Evolutionary conservation across 37 sponge, comb jelly and placozoan genomes (phyloP), one percentile per base, ranked within the genome.

Genomic region (Theonella swinhoei): DNA sequence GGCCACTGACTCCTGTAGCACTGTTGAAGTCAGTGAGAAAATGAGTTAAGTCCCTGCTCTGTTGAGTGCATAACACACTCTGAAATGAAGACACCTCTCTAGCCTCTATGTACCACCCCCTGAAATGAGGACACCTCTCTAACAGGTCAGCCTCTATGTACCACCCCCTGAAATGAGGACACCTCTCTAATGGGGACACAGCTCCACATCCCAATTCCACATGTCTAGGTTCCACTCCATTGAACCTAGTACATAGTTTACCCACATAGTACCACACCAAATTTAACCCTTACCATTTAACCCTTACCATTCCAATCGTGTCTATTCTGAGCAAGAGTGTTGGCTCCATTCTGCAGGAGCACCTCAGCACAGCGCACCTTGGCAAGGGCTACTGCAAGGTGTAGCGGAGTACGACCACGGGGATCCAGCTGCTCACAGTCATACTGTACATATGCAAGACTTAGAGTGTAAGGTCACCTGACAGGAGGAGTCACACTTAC

Each of bases 351-450:
- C 1, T 74, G 17, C 36, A 97, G 84, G 9, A 97, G 93, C 25
- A 92, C 63, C 28, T 77, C 58, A 19, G 78, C 91, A 81, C 91
- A 90, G 31, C 75, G 59, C 0, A 58, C 65, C 25, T 77, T 83
- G 7, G 89, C 84, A 40, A 97, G 78, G 30, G 83, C 64, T 58
- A 90, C 89, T 0, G 98, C 93, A 31, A 97, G 79, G 64, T 92
- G 94, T 11, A 97, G 84, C 3, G 98, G 98, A 0, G 98, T 97
- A 24, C 96, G 87, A 5, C 98, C 98, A 24, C 94, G 82, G 0
- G 93, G 91, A 70, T 97, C 98, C 72, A 81, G 33, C 62, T 68
- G 54, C 85, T 97, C 95, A 1, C 75, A 67, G 26, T 90, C 95
- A 61, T 75, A 37, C 96, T 95, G 62, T 7, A 54, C 59, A 29